Evolutionary conservation across 1,140 invertebrate genomes (phyloP).

Genomic region (Eubasilissa regina): DNA sequence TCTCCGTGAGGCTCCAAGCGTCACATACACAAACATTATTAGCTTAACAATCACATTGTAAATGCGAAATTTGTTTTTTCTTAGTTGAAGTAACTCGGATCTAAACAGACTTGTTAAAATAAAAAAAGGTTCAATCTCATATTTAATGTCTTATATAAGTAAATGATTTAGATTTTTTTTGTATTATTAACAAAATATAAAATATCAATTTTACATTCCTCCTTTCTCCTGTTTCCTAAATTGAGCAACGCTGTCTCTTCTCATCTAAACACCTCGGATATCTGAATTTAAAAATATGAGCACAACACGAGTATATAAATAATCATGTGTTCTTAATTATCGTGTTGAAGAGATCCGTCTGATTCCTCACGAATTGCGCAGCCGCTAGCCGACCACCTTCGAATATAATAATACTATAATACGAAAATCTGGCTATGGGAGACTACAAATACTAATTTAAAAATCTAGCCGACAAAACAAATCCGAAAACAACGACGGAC

Average conservation of each 20-base stretch:
- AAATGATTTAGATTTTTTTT: too few relatives aligned
- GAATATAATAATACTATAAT: conserved; percentile 22
- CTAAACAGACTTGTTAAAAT: too few relatives aligned
- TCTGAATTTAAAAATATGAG: conserved; percentile 23
- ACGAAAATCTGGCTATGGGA: background rate
- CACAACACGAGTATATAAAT: conserved; percentile 17
- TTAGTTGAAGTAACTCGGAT: too few relatives aligned
- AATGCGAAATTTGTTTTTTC: too few relatives aligned
- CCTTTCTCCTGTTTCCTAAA: conserved; percentile 16
- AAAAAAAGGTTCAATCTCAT: too few relatives aligned
- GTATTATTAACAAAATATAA: too few relatives aligned
- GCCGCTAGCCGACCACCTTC: background rate
- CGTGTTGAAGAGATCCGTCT: conserved; percentile 38
- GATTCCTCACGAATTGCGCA: conserved; percentile 25
- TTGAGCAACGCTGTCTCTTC: conserved; percentile 18
- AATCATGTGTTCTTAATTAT: conserved; percentile 42
- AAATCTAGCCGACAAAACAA: conserved; percentile 33
- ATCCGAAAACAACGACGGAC: conserved; percentile 18
- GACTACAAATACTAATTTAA: conserved; percentile 17
- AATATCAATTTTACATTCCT: background rate
- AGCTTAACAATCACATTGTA: too few relatives aligned
- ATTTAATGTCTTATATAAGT: too few relatives aligned
- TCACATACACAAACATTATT: too few relatives aligned
- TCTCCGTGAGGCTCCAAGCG: too few relatives aligned
- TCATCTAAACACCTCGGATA: conserved; percentile 22